Evolutionary conservation across 2,888 invertebrate genomes (phyloP), one percentile per base, ranked within the genome.

Genomic region (Celastrina argiolus): DNA sequence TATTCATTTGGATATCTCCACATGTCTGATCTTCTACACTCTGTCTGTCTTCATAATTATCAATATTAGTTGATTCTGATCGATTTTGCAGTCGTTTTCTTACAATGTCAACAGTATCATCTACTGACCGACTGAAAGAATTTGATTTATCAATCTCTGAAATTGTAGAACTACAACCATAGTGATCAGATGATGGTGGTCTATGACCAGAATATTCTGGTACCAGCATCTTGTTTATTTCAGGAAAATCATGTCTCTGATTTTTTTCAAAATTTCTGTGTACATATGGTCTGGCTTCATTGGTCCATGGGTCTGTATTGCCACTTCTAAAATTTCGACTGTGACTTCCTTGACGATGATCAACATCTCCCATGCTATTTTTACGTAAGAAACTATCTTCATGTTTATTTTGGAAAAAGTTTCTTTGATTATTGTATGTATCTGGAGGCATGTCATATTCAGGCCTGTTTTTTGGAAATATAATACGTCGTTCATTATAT

Each of bases 171-270:
- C 81, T 85, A 2, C 81, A 77, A 22, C 81, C 85, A 74, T 89
- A 91, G 71, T 91, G 87, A 70, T 90, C 90, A 56, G 88, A 88
- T n/a, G 90, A 76, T 26, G 88, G 90, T 41, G 90, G 90, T 68
- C 91, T 81, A 68, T 91, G 90, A 2, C 88, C 87, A 56, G 83
- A 74, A 69, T 85, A 87, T 63, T 84, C 84, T 26, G 71, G 65
- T 51, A 80, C 78, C 56, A 75, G 65, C 72, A 68, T 69, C n/a
- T 87, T 84, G 34, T 67, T 65, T 69, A 64, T 71, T 36, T 81
- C 81, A 70, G 76, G 75, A 67, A 71, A 78, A 63, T 74, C 65
- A 65, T 65, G 58, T 58, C 58, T 75, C 31, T 73, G 69, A 72
- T 78, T 82, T 65, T 75, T 75, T 28, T 76, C 73, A 69, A 69